Evolutionary conservation across 2,113 vertebrate species (phyloP), one percentile per base, ranked within the genome.

Genomic region (Brachyistius frenatus): DNA sequence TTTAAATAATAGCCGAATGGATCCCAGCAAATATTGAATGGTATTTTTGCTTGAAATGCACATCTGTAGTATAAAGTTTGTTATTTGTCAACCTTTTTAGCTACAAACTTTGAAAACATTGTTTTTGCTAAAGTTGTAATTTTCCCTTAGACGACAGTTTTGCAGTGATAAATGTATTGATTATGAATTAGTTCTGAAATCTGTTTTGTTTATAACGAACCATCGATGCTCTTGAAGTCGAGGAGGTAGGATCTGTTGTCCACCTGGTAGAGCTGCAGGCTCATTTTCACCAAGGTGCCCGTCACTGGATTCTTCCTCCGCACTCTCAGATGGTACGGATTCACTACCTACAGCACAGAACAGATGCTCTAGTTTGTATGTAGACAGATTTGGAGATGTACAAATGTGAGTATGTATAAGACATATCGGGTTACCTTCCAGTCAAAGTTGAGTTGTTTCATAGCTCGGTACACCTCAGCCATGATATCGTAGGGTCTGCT

Each of bases 221-320:
- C 98, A 66, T 99, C 98, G 0, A 99, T 99, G 93, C 98, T 99
- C 91, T 98, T 99, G 89, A 99, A 99, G 92, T 99, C 98, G 78
- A 99, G 93, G 71, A 99, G 96, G 84, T 98, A 99, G 89, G 97
- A 99, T 82, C 97, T 96, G 85, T 94, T 97, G 93, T 99, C 98
- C 85, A 99, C 98, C 88, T 99, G 96, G 91, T 99, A 99, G n/a
- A 99, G 96, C 88, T 99, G 98, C 76, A 99, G 95, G 84, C 98
- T 98, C 98, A 99, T 99, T 91, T 99, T 99, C 89, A 98, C 96
- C 7, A 97, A 95, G 81, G 96, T 99, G 44, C 98, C 97, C 0
- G 98, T 99, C 39, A 99, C 97, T 0, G 97, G 96, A 84, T 99
- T 99, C 95, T 96, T 99, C 81, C 96, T 95, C 44, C 98, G 94